Conservation (phyloP, 2,113 vertebrate species). For the Nymphicus hollandicus region DNA sequence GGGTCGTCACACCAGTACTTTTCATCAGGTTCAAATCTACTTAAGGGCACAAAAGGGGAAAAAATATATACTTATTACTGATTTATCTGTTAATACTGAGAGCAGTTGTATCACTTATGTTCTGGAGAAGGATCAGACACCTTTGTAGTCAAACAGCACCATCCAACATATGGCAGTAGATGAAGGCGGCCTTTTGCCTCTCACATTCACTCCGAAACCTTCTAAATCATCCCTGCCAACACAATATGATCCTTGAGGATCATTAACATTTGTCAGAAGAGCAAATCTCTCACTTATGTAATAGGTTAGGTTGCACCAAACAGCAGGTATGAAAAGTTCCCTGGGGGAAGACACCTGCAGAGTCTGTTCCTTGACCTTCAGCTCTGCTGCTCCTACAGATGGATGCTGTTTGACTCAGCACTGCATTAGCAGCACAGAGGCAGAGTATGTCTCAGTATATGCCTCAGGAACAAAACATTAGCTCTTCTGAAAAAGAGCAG, state of each 20-base stretch:
- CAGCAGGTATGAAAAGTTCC: constrained; percentile 20
- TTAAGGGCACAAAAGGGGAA: not conserved
- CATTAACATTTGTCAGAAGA: constrained; percentile 18
- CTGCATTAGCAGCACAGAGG: not conserved
- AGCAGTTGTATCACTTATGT: not conserved
- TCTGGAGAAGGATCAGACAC: constrained; percentile 11
- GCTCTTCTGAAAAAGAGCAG: not conserved
- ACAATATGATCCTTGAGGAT: not conserved
- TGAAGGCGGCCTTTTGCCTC: constrained; percentile 10
- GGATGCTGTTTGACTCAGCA: not conserved
- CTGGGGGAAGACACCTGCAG: constrained; percentile 48
- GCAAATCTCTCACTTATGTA: not conserved
- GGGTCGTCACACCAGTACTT: not conserved
- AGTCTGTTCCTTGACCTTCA: constrained; percentile 22
- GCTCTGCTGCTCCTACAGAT: not conserved
- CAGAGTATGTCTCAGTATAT: not conserved
- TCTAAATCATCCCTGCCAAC: constrained; percentile 13
- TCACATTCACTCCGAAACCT: not conserved
- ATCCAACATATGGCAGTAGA: not conserved
- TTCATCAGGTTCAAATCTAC: not conserved
- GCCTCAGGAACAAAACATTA: not conserved
- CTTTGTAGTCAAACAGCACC: not conserved
- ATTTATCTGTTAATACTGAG: not conserved
- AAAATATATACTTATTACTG: not conserved
- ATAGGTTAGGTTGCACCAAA: not conserved